Evolutionary conservation across 2,888 invertebrate genomes (phyloP).

Genomic region (Spatulosminthurus flaviceps): DNA sequence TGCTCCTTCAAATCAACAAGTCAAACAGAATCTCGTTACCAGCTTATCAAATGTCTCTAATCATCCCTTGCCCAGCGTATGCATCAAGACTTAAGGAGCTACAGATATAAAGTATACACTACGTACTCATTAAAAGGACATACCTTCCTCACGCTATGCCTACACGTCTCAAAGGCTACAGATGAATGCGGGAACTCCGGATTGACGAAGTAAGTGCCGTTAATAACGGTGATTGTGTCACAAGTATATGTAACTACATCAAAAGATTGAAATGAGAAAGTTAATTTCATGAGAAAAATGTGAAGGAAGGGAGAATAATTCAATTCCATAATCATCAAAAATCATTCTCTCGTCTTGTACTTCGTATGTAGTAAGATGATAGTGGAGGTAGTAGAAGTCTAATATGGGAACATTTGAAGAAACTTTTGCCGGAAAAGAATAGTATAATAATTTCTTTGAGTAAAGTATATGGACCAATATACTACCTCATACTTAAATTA

Average conservation of each 20-base stretch:
- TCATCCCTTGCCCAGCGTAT: too few relatives aligned
- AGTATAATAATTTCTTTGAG: too few relatives aligned
- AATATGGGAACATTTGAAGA: not conserved
- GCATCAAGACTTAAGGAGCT: too few relatives aligned
- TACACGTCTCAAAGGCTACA: conserved; percentile 62
- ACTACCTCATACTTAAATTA: not conserved
- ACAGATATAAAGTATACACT: too few relatives aligned
- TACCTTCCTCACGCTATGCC: conserved; percentile 59
- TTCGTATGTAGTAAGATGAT: too few relatives aligned
- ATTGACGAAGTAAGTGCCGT: conserved; percentile 78
- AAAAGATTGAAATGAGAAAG: conserved; percentile 43
- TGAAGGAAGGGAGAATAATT: not conserved
- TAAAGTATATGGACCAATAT: not conserved
- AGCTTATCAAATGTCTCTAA: not conserved
- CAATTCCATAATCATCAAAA: not conserved
- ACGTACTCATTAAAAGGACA: not conserved
- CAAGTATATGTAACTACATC: conserved; percentile 74
- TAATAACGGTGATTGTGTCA: conserved; percentile 72
- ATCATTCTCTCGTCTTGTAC: too few relatives aligned
- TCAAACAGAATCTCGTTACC: conserved; percentile 19
- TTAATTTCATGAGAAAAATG: conserved; percentile 22
- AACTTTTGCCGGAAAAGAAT: too few relatives aligned
- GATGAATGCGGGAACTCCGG: conserved; percentile 67
- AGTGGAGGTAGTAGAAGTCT: too few relatives aligned
- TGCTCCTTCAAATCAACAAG: not conserved